Evolutionary conservation across 2,888 invertebrate genomes (phyloP).

Genomic region (Lepetodrilus schrolli): DNA sequence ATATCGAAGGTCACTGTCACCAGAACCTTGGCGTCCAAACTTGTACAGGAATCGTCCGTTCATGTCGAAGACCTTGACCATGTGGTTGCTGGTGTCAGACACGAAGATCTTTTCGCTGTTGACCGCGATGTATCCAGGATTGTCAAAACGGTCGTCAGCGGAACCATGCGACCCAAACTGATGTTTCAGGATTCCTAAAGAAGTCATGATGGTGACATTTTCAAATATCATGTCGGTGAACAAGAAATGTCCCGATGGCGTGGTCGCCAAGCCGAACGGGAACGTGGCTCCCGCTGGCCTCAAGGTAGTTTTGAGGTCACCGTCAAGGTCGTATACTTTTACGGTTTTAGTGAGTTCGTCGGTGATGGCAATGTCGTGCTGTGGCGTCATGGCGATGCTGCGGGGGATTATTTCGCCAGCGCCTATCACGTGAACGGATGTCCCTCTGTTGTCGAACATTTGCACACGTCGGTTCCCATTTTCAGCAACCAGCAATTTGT

Average conservation of each 20-base stretch:
- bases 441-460: slow-evolving; percentile 40
- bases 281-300: slow-evolving; percentile 35
- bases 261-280: slow-evolving; percentile 41
- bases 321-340: slow-evolving; percentile 35
- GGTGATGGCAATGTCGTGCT: slow-evolving; percentile 38
- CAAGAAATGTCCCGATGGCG: slow-evolving; percentile 37
- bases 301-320: slow-evolving; percentile 10
- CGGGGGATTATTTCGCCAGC: slow-evolving; percentile 39
- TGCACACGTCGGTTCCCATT: slow-evolving; percentile 44
- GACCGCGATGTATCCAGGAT: slow-evolving; percentile 43
- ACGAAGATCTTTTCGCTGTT: slow-evolving; percentile 44
- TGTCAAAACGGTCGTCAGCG: slow-evolving; percentile 39
- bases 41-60: slow-evolving; percentile 42
- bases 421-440: slow-evolving; percentile 32
- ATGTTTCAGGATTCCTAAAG: slow-evolving; percentile 34
- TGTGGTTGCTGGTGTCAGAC: slow-evolving; percentile 49
- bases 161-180: slow-evolving; percentile 44
- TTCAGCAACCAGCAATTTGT: slow-evolving; percentile 43
- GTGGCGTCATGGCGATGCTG: slow-evolving; percentile 34
- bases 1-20: slow-evolving; percentile 40
- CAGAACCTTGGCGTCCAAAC: slow-evolving; percentile 43
- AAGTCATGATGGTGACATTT: slow-evolving; percentile 39
- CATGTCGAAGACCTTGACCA: slow-evolving; percentile 48
- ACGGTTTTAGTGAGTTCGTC: slow-evolving; percentile 46
- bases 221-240: slow-evolving; percentile 51